phyloP scores from a whole-genome alignment of 2,888 invertebrate species.

The Neoaliturus tenellus region DNA sequence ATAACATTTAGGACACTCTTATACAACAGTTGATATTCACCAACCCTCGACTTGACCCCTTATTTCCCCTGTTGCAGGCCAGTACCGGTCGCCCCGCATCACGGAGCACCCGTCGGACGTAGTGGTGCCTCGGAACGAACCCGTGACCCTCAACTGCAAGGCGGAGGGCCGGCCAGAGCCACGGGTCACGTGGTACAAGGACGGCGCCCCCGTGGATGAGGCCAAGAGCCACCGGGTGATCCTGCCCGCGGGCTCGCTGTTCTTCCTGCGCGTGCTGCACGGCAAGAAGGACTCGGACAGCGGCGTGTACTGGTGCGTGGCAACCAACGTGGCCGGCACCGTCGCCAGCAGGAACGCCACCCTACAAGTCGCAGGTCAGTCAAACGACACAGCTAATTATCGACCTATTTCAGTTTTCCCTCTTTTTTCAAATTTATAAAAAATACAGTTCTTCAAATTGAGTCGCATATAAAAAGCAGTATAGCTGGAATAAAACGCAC shows the following conservation, averaged over 20 bases:
- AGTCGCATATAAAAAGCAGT: no score
- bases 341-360: constrained; percentile 96
- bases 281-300: constrained; percentile 96
- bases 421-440: not conserved
- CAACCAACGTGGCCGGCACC: constrained; percentile 92
- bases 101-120: constrained; percentile 98
- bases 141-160: constrained; percentile 97
- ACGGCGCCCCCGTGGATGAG: constrained; percentile 86
- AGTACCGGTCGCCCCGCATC: constrained; percentile 94
- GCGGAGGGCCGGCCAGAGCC: constrained; percentile 97
- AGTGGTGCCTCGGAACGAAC: constrained; percentile 96
- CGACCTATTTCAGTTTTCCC: not conserved
- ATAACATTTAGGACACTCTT: no score
- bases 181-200: constrained; percentile 94
- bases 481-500: no score
- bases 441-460: no score
- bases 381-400: not conserved
- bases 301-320: constrained; percentile 98
- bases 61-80: constrained; percentile 82
- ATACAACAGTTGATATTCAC: no score
- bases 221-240: constrained; percentile 93
- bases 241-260: constrained; percentile 92
- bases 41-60: no score
- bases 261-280: constrained; percentile 96
- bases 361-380: constrained; percentile 94